Base-by-base conservation (phyloP, 2,113 vertebrate genomes). In the Apistogramma diplotaenia region DNA sequence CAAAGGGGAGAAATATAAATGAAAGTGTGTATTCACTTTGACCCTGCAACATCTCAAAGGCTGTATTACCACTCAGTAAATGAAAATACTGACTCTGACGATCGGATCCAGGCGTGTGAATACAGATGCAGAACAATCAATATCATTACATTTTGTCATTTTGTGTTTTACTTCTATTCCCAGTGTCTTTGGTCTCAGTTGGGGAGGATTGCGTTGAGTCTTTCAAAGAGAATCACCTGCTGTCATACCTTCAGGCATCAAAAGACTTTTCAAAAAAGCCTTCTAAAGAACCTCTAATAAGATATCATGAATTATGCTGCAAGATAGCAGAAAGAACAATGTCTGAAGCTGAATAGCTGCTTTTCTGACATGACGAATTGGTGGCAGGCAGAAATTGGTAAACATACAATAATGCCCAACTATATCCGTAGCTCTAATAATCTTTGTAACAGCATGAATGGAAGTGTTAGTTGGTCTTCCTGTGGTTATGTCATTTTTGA, bases 161-260 rank as follows among this genome's bases (percentile, higher is more conserved):
- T 57, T 21, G 19, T 55, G 19, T 54, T 78, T 55, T 57, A 27
- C 16, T 29, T 81, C 4, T 33, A 6, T 35, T 51, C 12, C 29
- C 35, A 5, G 10, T 51, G 5, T 67, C 65, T 75, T 78, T 35
- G 25, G 23, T 51, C 70, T 61, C 43, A 23, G 67, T 18, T 27
- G n/a, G 61, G 43, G 35, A 37, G 11, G 18, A 40, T 49, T 61
- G 31, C 53, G 1, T 78, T 71, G 53, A 73, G 49, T 53, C 56
- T 61, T 83, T 73, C 53, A 67, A 88, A 86, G 77, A 62, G 54
- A 79, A 78, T 56, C 62, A 81, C 57, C 73, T 74, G 59, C 75
- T 56, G 74, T 78, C 56, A 79, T 18, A 70, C 60, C 78, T 51
- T 13, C 13, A n/a, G 59, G 43, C 70, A 78, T 71, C 23, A n/a